Percentiles rank a stretch among this genome's conserved stretches.
These are phyloP conservation scores for Aspiorhynchus laticeps DNA, from an alignment of 2,113 vertebrate species.

Conservation along the genomic window DNA sequence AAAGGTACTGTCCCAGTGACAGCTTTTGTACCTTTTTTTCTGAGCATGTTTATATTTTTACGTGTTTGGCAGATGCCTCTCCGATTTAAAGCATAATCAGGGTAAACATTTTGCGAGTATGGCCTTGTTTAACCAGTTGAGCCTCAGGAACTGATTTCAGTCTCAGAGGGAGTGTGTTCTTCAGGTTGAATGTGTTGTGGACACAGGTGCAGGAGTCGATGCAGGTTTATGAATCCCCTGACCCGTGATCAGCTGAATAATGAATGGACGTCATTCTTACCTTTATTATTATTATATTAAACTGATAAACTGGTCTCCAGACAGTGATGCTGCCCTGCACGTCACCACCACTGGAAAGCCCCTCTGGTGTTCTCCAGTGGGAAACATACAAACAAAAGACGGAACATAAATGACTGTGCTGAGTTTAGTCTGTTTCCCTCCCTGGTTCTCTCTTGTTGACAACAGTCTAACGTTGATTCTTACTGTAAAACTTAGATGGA, in stretches of 20 bases:
- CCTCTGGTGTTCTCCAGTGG: constrained; percentile 48
- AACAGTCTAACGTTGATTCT: neutral
- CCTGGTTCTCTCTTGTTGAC: neutral
- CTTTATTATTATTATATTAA: neutral
- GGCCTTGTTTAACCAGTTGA: neutral
- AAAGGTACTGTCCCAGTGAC: neutral
- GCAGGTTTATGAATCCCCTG: constrained; percentile 44
- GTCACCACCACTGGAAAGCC: constrained; percentile 54
- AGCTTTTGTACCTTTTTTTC: neutral
- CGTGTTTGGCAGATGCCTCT: neutral
- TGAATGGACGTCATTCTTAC: constrained; percentile 20
- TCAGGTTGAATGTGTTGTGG: constrained; percentile 21
- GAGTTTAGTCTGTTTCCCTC: constrained; percentile 54
- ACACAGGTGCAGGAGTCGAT: constrained; percentile 51
- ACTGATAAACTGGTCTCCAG: constrained; percentile 35
- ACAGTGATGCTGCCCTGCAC: constrained; percentile 46
- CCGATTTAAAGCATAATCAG: neutral
- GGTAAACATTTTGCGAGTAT: neutral
- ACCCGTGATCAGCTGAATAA: constrained; percentile 9
- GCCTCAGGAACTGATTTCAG: constrained; percentile 41
- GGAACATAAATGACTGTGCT: constrained; percentile 54
- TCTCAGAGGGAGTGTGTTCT: constrained; percentile 43
- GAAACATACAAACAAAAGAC: constrained; percentile 58
- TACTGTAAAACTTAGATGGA: neutral
- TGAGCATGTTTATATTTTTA: neutral